Evolutionary conservation across 1,140 invertebrate species (phyloP), one percentile per base, ranked within the genome.

Genomic region (Eubasilissa regina): DNA sequence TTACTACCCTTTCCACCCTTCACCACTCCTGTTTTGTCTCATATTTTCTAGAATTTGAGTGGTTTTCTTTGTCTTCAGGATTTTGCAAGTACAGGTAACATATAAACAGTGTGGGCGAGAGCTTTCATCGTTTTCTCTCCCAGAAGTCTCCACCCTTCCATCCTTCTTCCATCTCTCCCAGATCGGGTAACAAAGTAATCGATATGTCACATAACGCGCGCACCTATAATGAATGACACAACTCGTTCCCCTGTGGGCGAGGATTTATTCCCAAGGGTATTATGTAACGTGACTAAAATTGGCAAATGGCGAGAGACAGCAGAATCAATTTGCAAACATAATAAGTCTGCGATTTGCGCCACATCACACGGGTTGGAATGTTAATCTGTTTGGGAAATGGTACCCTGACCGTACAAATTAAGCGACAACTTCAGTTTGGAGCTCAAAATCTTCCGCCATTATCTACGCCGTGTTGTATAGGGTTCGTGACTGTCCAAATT

Each of bases 211-310:
- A 73, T 47, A 35, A 73, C 11, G 47, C 19, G 66, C 45, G 53
- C n/a, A n/a, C n/a, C n/a, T 21, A 73, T 25, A 73, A 73, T 44
- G 51, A 53, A 25, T 55, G 68, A 55, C 64, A 68, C 43, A 68
- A 73, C 47, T 55, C 47, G 47, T 55, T 73, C 25, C 51, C 68
- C 68, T 13, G 68, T 73, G 68, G 68, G 68, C 51, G 68, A 35
- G 10, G 55, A 58, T 75, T 45, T 62, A 75, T 64, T 76, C 74
- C 74, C 74, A 76, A 76, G 74, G 45, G 56, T 76, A 76, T 76
- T 76, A 76, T 64, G 74, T 76, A 64, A 76, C 74, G 56, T 56
- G 51, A 58, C 56, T 58, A 45, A 75, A 75, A 73, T 73, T 55
- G 51, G 68, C 48, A 21, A 73, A 53, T 17, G 53, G 47, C 15